Conservation (phyloP, 2,113 vertebrate genomes). For the Corvus cornix region DNA sequence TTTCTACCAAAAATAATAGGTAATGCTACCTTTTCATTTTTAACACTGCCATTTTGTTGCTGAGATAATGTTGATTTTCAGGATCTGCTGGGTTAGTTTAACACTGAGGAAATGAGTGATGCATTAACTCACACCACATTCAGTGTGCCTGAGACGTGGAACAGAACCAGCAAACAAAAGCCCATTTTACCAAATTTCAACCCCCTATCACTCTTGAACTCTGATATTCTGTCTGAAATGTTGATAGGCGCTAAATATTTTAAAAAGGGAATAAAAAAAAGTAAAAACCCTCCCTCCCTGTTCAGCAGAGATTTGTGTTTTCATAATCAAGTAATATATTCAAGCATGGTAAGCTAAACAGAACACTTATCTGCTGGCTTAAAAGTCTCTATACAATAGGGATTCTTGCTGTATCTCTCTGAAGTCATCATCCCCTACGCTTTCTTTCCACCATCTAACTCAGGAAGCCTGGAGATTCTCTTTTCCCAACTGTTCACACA, state of each 20-base stretch:
- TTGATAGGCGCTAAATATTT: not conserved
- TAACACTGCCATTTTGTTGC: not conserved
- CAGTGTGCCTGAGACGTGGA: not conserved
- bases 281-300: fast-evolving
- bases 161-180: not conserved
- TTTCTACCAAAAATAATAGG: not conserved
- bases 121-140: not conserved
- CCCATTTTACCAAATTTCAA: not conserved
- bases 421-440: not conserved
- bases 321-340: not conserved
- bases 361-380: not conserved
- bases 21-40: not conserved
- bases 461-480: not conserved
- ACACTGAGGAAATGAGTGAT: not conserved
- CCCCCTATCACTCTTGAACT: not conserved
- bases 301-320: not conserved
- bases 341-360: not conserved
- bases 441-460: not conserved
- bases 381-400: fast-evolving
- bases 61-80: not conserved
- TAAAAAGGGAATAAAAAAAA: fast-evolving
- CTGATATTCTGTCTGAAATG: not conserved
- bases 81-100: not conserved
- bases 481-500: not conserved
- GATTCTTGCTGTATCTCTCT: not conserved